Conservation (phyloP, 2,797 vertebrate genomes). For the Spinibarbus caldwelli region DNA sequence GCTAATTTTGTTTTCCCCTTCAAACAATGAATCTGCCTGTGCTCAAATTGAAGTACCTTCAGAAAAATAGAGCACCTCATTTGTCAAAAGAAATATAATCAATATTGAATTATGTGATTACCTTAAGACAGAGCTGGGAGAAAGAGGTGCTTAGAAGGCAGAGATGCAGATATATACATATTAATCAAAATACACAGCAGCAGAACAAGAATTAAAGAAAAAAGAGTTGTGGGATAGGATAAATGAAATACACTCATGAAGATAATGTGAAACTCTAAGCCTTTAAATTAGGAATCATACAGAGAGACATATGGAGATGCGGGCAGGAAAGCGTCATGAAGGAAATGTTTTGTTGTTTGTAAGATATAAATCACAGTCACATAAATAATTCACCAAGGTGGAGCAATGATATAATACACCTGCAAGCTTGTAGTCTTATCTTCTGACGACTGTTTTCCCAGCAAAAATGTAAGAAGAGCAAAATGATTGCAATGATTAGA, state of each 20-base stretch:
- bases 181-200: conserved; percentile 14
- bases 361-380: conserved; percentile 52
- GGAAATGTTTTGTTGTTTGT: conserved; percentile 49
- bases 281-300: conserved; percentile 15
- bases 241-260: conserved; percentile 11
- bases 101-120: conserved; percentile 77
- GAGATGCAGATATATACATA: conserved; percentile 19
- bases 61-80: conserved; percentile 20
- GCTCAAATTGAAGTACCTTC: conserved; percentile 34
- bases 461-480: conserved; percentile 28
- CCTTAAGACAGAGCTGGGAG: conserved; percentile 58
- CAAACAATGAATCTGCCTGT: conserved; percentile 24
- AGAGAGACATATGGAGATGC: neutral
- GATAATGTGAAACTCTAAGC: neutral
- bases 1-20: neutral
- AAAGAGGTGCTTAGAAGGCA: conserved; percentile 19
- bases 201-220: neutral
- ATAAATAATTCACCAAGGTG: conserved; percentile 53
- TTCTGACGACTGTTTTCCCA: conserved; percentile 25
- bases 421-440: conserved; percentile 38
- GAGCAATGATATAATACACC: conserved; percentile 48
- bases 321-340: conserved; percentile 8
- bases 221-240: neutral
- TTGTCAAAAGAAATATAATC: conserved; percentile 69
- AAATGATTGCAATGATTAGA: conserved; percentile 35